These are phyloP conservation scores for Buceros bicornis DNA, from an alignment of 2,797 vertebrate species.

Conservation along the genomic window DNA sequence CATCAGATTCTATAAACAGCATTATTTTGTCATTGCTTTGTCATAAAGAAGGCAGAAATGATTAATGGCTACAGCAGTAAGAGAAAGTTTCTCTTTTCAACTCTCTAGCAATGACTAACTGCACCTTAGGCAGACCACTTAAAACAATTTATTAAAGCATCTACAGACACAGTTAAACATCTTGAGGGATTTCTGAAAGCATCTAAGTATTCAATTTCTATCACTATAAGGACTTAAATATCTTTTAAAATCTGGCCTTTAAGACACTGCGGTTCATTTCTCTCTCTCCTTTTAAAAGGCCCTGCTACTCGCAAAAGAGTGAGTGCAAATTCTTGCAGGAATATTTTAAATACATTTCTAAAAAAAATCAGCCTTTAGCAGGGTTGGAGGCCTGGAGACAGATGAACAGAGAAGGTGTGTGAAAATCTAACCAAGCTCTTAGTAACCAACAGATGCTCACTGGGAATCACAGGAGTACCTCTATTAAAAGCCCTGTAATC, in stretches of 20 bases:
- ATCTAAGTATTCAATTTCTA: background rate
- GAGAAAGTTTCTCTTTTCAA: background rate
- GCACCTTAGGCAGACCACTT: slow-evolving; percentile 1
- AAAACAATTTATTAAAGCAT: slow-evolving; percentile 14
- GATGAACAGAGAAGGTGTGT: background rate
- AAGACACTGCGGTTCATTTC: background rate
- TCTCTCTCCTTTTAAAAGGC: background rate
- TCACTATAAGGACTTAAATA: background rate
- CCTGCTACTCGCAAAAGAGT: background rate
- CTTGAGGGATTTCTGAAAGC: slow-evolving; percentile 7
- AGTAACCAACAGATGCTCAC: background rate
- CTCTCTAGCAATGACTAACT: background rate
- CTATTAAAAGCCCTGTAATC: background rate
- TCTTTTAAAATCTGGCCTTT: background rate
- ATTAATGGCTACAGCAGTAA: background rate
- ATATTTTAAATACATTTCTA: background rate
- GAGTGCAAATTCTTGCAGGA: background rate
- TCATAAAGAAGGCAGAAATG: background rate
- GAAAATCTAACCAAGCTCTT: background rate
- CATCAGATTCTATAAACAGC: background rate
- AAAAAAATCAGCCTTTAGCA: background rate
- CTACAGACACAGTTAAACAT: background rate
- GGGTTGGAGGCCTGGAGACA: background rate
- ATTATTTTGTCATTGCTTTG: background rate
- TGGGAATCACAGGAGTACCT: background rate